phyloP scores from a whole-genome alignment of 2,113 vertebrate species.

The Prinia subflava region DNA sequence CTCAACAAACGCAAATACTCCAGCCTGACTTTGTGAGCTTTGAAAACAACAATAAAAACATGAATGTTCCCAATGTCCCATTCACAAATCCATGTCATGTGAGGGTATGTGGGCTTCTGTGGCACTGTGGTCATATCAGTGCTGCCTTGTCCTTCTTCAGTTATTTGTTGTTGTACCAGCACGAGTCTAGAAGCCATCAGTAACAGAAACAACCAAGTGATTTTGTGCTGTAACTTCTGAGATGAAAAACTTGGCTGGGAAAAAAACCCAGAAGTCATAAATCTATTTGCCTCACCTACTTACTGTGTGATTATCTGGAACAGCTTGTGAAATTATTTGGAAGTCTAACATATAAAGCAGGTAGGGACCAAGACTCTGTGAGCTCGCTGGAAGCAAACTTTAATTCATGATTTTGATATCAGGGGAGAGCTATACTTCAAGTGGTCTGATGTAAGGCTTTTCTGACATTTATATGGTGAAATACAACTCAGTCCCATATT shows the following conservation, averaged over 20 bases:
- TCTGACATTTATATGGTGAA: neutral
- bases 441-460: neutral
- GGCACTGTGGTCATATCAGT: neutral
- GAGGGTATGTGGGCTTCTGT: neutral
- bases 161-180: rapidly evolving
- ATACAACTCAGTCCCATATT: neutral
- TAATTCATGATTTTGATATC: neutral
- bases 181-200: neutral
- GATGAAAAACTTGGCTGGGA: neutral
- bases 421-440: neutral
- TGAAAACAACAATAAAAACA: neutral
- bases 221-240: constrained; percentile 36
- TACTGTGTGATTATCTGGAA: constrained; percentile 37
- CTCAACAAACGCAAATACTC: neutral
- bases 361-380: neutral
- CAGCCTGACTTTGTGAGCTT: neutral
- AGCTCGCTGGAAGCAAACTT: neutral
- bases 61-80: rapidly evolving
- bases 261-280: constrained; percentile 10
- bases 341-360: constrained; percentile 19
- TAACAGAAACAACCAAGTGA: constrained; percentile 13
- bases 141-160: neutral
- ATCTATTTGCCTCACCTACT: constrained; percentile 55
- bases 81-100: neutral
- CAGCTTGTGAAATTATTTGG: constrained; percentile 45